These are phyloP conservation scores for Microtus richardsoni DNA, from an alignment of 2,113 vertebrate genomes.

Conservation along the genomic window DNA sequence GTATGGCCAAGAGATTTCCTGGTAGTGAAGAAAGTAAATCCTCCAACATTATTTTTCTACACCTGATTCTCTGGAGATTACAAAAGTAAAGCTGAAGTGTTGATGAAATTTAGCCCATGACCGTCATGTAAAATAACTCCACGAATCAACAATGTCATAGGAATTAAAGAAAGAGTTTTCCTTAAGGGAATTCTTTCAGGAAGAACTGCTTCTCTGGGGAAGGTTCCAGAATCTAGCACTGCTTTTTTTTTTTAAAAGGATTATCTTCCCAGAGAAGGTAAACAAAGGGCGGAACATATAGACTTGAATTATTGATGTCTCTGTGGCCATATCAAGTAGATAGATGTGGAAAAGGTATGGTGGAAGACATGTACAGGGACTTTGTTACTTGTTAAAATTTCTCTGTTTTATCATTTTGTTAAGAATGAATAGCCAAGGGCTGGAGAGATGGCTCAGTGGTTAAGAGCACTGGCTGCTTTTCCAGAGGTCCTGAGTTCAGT, in stretches of 20 bases:
- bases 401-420: not conserved
- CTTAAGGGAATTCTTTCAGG: not conserved
- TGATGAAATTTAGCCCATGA: conserved; percentile 23
- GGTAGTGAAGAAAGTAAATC: conserved; percentile 49
- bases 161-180: not conserved
- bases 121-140: not conserved
- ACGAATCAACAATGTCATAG: not conserved
- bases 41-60: conserved; percentile 35
- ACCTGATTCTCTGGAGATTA: not conserved
- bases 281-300: not conserved
- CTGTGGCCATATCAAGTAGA: not conserved
- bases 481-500: too few species aligned
- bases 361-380: not conserved
- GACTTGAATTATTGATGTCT: not conserved
- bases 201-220: not conserved
- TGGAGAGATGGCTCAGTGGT: not conserved
- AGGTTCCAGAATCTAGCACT: not conserved
- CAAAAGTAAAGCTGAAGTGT: conserved; percentile 12
- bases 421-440: not conserved
- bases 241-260: not conserved
- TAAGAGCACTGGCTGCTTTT: not conserved
- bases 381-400: not conserved
- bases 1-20: not conserved
- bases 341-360: not conserved
- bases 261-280: not conserved